Evolutionary conservation across 2,888 invertebrate species (phyloP).

Genomic region (Andrena minutula): DNA sequence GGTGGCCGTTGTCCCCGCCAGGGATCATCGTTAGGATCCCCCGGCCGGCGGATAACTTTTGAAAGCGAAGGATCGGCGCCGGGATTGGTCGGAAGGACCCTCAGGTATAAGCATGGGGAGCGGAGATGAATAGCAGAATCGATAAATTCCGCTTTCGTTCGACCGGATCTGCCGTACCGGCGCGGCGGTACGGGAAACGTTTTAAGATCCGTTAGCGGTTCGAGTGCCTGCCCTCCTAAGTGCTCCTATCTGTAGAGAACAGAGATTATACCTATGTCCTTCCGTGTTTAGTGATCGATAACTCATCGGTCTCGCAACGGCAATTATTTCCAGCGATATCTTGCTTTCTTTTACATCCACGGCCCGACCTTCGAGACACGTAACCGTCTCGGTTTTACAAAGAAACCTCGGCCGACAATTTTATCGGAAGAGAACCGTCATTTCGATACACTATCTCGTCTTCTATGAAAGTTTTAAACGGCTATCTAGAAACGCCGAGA

Average conservation of each 20-base stretch:
- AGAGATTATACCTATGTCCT: constrained; percentile 16
- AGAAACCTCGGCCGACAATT: not conserved
- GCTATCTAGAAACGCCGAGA: not conserved
- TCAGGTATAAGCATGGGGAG: not conserved
- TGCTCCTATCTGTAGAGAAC: constrained; percentile 10
- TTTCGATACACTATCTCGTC: constrained; percentile 7
- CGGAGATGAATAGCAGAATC: constrained; percentile 45
- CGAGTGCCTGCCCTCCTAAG: constrained; percentile 18
- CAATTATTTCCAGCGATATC: constrained; percentile 38
- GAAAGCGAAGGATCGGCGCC: not conserved
- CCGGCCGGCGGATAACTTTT: constrained; percentile 20
- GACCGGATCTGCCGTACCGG: constrained; percentile 22
- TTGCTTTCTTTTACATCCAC: constrained; percentile 13
- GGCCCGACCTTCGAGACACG: not conserved
- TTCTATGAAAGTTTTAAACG: not conserved
- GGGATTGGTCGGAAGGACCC: constrained; percentile 27
- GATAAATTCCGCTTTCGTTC: constrained; percentile 39
- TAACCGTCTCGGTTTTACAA: not conserved
- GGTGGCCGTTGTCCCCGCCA: not conserved
- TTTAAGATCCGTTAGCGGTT: constrained; percentile 9
- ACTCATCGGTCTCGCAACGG: constrained; percentile 10
- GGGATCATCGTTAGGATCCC: not conserved
- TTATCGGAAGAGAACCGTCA: not conserved
- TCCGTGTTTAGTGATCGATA: constrained; percentile 24
- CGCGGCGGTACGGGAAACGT: constrained; percentile 13